Evolutionary conservation across 2,888 invertebrate genomes (phyloP).

Genomic region (Drosophila mayaguana): DNA sequence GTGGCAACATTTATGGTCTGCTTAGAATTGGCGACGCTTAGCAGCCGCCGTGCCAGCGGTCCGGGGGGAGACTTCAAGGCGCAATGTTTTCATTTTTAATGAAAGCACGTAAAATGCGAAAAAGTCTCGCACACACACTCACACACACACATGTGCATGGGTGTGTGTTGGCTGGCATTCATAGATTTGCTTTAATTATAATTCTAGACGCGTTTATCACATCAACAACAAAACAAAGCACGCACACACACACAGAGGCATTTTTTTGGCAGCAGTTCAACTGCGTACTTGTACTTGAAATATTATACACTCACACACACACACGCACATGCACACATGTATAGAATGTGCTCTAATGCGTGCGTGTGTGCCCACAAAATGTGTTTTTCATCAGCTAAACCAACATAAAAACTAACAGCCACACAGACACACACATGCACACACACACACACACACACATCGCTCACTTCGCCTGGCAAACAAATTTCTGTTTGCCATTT

Average conservation of each 20-base stretch:
- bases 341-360: constrained; percentile 52
- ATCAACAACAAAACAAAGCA: constrained; percentile 76
- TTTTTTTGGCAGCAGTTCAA: constrained; percentile 34
- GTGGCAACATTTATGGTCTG: constrained; percentile 72
- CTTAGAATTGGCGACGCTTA: constrained; percentile 71
- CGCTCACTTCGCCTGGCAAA: not conserved
- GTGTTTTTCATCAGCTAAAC: constrained; percentile 71
- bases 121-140: constrained; percentile 52
- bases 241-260: constrained; percentile 8
- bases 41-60: constrained; percentile 17
- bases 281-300: constrained; percentile 72
- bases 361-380: constrained; percentile 67
- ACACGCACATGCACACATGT: constrained; percentile 20
- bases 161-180: constrained; percentile 49
- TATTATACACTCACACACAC: constrained; percentile 44
- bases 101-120: constrained; percentile 81
- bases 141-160: not conserved
- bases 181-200: constrained; percentile 80
- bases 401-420: constrained; percentile 33
- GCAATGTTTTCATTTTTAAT: constrained; percentile 81
- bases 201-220: constrained; percentile 81
- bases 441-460: not conserved
- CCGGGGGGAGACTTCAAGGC: constrained; percentile 34
- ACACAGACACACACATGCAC: constrained; percentile 26
- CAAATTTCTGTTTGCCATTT: constrained; percentile 53